A percentile compares a stretch with the other conserved stretches of the same genome.
Evolutionary conservation across 2,888 invertebrate species (phyloP).

Genomic region (Myopa testacea): DNA sequence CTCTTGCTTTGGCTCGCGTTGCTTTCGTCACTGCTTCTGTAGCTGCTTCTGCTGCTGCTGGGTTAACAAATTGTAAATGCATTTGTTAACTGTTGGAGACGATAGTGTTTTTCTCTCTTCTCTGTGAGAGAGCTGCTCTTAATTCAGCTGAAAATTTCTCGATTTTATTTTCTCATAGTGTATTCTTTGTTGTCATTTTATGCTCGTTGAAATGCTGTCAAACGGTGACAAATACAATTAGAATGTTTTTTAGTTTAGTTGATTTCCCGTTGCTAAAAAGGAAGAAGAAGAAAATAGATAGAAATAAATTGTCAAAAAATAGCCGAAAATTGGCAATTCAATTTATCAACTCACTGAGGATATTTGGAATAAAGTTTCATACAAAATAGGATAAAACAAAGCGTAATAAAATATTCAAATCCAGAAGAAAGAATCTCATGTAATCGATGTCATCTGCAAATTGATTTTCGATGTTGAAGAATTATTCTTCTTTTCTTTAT

Average conservation of each 20-base stretch:
- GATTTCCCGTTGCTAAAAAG: neutral
- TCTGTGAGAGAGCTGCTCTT: too few species aligned
- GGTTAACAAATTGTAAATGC: conserved; percentile 4
- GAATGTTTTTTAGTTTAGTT: neutral
- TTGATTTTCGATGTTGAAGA: too few species aligned
- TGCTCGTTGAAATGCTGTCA: too few species aligned
- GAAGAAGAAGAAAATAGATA: neutral
- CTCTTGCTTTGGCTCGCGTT: too few species aligned
- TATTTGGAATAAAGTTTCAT: neutral
- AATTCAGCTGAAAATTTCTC: too few species aligned
- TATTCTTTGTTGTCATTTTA: too few species aligned
- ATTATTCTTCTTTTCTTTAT: too few species aligned
- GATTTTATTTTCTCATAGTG: too few species aligned
- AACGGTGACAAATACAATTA: too few species aligned
- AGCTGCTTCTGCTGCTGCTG: neutral
- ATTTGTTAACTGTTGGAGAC: conserved; percentile 3
- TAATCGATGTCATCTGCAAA: too few species aligned
- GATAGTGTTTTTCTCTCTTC: neutral
- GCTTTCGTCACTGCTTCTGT: too few species aligned
- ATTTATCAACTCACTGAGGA: neutral
- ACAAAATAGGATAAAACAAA: neutral
- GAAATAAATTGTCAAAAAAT: neutral
- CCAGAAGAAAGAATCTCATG: neutral
- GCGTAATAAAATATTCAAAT: neutral
- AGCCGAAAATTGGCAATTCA: neutral